These are phyloP conservation scores for Stenchaetothrips biformis DNA, from an alignment of 2,888 invertebrate species.

Conservation along the genomic window DNA sequence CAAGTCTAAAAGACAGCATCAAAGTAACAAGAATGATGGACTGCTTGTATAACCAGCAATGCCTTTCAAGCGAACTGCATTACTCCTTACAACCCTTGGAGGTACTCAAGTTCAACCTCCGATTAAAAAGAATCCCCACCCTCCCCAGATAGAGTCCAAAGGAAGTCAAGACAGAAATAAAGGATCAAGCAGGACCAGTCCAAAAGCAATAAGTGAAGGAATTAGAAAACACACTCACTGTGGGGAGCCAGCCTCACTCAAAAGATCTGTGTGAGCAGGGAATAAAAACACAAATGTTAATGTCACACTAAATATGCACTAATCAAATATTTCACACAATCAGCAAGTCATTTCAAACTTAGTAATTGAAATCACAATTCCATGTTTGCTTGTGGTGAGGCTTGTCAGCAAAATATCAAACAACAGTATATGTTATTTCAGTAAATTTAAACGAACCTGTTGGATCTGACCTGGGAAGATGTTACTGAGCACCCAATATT, in stretches of 20 bases:
- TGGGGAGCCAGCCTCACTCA: constrained; percentile 17
- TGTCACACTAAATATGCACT: not conserved
- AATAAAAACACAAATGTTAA: not conserved
- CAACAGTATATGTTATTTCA: not conserved
- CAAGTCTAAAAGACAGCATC: no score
- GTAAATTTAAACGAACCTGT: constrained; percentile 53
- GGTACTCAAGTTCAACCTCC: no score
- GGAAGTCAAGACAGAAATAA: no score
- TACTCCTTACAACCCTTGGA: no score
- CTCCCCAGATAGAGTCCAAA: no score
- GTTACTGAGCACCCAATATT: constrained; percentile 80
- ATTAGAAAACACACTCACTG: constrained; percentile 19
- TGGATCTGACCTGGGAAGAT: constrained; percentile 71
- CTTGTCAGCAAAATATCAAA: not conserved
- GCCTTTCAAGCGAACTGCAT: no score
- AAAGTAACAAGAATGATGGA: no score
- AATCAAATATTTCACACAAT: not conserved
- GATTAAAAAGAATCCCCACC: no score
- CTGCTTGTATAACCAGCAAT: no score
- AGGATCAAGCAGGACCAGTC: not conserved
- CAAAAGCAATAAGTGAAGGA: not conserved
- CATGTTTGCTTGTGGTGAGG: not conserved
- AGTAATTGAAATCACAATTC: not conserved
- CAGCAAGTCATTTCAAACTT: not conserved
- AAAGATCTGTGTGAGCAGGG: not conserved